Conservation (phyloP, 2,113 vertebrate species). For the Nestor notabilis region DNA sequence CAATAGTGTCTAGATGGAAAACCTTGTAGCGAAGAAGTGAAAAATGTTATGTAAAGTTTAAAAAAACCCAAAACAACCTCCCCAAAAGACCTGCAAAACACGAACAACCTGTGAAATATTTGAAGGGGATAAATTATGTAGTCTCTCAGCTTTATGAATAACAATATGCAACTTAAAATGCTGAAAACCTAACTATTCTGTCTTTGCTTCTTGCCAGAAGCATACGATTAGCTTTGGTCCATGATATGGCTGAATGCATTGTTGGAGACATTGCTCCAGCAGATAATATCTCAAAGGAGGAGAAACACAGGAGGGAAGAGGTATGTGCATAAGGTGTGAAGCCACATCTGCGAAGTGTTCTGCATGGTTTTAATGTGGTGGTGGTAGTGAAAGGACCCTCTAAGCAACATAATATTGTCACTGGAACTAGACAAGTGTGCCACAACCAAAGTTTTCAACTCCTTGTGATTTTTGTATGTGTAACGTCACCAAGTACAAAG, state of each 20-base stretch:
- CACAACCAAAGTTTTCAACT: background rate
- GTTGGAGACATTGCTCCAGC: conserved; percentile 97
- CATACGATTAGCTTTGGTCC: conserved; percentile 91
- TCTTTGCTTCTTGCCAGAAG: conserved; percentile 79
- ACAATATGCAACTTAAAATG: background rate
- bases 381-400: background rate
- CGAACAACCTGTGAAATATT: background rate
- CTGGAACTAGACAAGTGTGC: background rate
- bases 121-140: background rate
- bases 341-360: background rate
- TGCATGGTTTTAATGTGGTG: background rate
- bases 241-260: conserved; percentile 98
- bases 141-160: background rate
- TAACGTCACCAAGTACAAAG: background rate
- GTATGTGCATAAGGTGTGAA: conserved; percentile 10
- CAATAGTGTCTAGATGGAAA: background rate
- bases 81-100: background rate
- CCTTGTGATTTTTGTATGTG: fast-evolving
- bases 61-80: background rate
- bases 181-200: background rate
- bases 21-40: background rate
- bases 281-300: conserved; percentile 93
- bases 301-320: conserved; percentile 93
- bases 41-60: background rate
- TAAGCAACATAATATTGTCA: background rate